A percentile compares a stretch with the other conserved stretches of the same genome.
phyloP scores from a whole-genome alignment of 1,140 invertebrate genomes.

The Aporrectodea caliginosa region DNA sequence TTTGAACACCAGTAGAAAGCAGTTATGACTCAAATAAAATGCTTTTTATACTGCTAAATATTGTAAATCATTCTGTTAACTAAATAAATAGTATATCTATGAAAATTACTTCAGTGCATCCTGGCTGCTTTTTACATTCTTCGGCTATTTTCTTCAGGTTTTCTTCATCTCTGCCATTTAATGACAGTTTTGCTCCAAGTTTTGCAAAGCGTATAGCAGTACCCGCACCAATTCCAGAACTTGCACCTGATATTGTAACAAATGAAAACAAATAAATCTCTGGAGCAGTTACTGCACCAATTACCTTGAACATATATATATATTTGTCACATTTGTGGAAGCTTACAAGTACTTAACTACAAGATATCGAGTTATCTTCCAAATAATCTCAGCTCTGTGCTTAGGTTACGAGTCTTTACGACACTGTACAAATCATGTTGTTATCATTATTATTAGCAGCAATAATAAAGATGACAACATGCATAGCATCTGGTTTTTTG shows the following conservation, averaged over 20 bases:
- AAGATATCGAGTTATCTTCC: too few species aligned
- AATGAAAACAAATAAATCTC: not conserved
- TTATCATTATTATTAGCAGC: too few species aligned
- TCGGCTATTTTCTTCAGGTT: constrained; percentile 64
- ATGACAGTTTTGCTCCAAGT: constrained; percentile 65
- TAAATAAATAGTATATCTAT: too few species aligned
- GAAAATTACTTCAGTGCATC: not conserved
- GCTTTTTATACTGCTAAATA: too few species aligned
- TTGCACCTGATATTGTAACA: constrained; percentile 63
- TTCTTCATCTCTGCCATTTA: constrained; percentile 71
- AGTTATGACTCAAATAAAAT: too few species aligned
- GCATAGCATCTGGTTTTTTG: too few species aligned
- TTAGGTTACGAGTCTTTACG: too few species aligned
- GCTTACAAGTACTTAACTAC: too few species aligned
- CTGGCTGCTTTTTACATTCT: constrained; percentile 57
- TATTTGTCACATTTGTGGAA: not conserved
- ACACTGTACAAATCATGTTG: not conserved
- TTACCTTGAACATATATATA: not conserved
- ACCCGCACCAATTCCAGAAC: constrained; percentile 79
- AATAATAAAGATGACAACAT: too few species aligned
- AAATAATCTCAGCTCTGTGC: too few species aligned
- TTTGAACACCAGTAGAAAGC: too few species aligned
- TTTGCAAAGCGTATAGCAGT: constrained; percentile 72
- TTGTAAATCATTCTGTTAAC: too few species aligned
- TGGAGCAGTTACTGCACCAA: not conserved